These are phyloP conservation scores for Dufourea novaeangliae DNA, from an alignment of 1,140 invertebrate species.

Conservation along the genomic window DNA sequence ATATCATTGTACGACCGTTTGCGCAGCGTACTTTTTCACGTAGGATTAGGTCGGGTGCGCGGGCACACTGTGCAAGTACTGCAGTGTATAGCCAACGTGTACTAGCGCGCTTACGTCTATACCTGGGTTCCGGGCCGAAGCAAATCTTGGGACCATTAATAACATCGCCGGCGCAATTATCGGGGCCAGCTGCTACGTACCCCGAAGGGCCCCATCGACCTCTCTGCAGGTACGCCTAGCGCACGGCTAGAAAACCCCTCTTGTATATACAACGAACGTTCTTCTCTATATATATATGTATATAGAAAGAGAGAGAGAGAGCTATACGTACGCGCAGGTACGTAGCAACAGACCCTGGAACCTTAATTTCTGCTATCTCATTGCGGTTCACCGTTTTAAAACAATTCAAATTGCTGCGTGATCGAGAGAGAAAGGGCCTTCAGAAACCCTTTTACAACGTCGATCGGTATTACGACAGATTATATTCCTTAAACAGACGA, in stretches of 20 bases:
- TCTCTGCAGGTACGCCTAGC: slow-evolving; percentile 37
- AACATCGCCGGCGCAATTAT: slow-evolving; percentile 73
- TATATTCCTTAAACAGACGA: not conserved
- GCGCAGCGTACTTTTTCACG: slow-evolving; percentile 35
- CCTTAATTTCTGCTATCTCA: slow-evolving; percentile 54
- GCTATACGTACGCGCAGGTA: no score
- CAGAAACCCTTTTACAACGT: not conserved
- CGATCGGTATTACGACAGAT: not conserved
- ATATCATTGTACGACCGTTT: slow-evolving; percentile 54
- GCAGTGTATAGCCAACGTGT: not conserved
- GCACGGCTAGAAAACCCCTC: slow-evolving; percentile 4
- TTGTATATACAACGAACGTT: no score
- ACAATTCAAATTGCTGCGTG: not conserved
- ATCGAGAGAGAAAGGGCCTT: not conserved
- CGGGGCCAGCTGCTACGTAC: slow-evolving; percentile 67
- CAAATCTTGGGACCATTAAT: slow-evolving; percentile 70
- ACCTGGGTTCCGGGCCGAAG: slow-evolving; percentile 55
- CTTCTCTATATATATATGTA: no score
- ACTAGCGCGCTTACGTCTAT: slow-evolving; percentile 22
- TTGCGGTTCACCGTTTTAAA: slow-evolving; percentile 45
- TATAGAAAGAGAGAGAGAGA: no score
- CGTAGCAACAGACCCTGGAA: slow-evolving; percentile 6
- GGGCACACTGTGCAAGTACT: slow-evolving; percentile 29
- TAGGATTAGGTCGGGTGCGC: slow-evolving; percentile 35
- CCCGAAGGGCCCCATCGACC: slow-evolving; percentile 29